Percentiles rank a stretch among this genome's conserved stretches.
These are phyloP conservation scores for Nyctibius grandis DNA, from an alignment of 2,797 vertebrate species.

Conservation along the genomic window DNA sequence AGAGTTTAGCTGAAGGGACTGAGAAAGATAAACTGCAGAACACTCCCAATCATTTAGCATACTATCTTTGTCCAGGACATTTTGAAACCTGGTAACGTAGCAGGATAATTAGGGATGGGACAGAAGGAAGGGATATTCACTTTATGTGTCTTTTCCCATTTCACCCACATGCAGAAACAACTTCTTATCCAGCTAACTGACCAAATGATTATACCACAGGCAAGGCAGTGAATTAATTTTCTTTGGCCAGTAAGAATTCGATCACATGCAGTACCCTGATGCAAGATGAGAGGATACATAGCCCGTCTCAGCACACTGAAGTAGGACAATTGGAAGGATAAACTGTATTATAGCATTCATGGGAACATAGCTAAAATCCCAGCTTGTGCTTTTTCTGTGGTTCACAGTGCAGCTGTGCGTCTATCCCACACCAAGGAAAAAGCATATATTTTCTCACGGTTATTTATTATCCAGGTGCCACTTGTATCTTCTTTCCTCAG, in stretches of 20 bases:
- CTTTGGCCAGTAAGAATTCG: not conserved
- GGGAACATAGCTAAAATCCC: constrained; percentile 11
- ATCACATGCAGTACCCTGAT: constrained; percentile 37
- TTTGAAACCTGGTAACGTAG: not conserved
- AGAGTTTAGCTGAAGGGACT: not conserved
- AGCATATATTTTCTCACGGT: not conserved
- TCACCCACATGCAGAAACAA: not conserved
- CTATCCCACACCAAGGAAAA: not conserved
- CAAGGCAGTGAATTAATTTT: not conserved
- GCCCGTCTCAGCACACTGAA: not conserved
- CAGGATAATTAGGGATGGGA: not conserved
- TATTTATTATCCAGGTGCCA: constrained; percentile 42
- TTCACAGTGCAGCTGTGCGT: constrained; percentile 3
- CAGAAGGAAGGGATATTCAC: not conserved
- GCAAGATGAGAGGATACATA: constrained; percentile 17
- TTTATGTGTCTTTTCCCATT: not conserved
- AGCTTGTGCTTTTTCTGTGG: not conserved
- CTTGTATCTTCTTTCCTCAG: not conserved
- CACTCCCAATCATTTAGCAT: not conserved
- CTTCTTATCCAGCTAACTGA: not conserved
- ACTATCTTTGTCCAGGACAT: not conserved
- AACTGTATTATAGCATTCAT: not conserved
- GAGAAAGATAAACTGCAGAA: not conserved
- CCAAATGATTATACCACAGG: not conserved
- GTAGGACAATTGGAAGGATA: constrained; percentile 4